Evolutionary conservation across 2,113 vertebrate genomes (phyloP).

Genomic region (Gopherus evgoodei): DNA sequence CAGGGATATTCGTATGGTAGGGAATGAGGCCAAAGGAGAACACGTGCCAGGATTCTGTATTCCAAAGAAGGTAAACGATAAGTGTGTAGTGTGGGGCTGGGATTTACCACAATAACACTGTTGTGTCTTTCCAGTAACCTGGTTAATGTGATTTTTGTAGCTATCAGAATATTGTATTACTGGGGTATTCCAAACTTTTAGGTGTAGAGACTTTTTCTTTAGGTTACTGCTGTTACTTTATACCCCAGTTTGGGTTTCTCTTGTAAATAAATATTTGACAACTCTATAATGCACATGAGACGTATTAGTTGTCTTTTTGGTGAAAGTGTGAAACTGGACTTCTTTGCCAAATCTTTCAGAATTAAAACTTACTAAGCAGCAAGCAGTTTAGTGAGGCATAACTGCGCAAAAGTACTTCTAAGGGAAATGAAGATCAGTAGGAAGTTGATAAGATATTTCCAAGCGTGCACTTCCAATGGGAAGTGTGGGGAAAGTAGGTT

Average conservation of each 20-base stretch:
- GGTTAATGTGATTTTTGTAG: background rate
- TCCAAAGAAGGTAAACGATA: constrained; percentile 91
- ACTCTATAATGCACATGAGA: background rate
- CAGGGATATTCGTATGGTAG: constrained; percentile 90
- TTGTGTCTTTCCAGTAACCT: background rate
- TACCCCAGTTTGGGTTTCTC: background rate
- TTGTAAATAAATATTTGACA: constrained; percentile 4
- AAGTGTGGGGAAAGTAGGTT: constrained; percentile 27
- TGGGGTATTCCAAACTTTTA: background rate
- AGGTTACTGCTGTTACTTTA: background rate
- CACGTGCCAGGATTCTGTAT: constrained; percentile 97
- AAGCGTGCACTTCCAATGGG: constrained; percentile 28
- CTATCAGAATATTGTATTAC: background rate
- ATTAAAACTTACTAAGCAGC: constrained; percentile 58
- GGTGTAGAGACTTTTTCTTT: background rate
- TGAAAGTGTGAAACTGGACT: constrained; percentile 44
- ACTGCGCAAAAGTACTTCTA: constrained; percentile 50
- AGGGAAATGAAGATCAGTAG: constrained; percentile 49
- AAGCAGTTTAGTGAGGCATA: constrained; percentile 42
- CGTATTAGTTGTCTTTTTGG: constrained; percentile 19
- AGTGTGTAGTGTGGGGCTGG: fast-evolving
- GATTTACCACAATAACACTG: background rate
- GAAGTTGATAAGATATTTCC: constrained; percentile 36
- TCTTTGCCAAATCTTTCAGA: constrained; percentile 47
- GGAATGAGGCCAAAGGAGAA: constrained; percentile 90